Evolutionary conservation across 2,888 invertebrate genomes (phyloP), one percentile per base, ranked within the genome.

Genomic region (Bhutanitis thaidina): DNA sequence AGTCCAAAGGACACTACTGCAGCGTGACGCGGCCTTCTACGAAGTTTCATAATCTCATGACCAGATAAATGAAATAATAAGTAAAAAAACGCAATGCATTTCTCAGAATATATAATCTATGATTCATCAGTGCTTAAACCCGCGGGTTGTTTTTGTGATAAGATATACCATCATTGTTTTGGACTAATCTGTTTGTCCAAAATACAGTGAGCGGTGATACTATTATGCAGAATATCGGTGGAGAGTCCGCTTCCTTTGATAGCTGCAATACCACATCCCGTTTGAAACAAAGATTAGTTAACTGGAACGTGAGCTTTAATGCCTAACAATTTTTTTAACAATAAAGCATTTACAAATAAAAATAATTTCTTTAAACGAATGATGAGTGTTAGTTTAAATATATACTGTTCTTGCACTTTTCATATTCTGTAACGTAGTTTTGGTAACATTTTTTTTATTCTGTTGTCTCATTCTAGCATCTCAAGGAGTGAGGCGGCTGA

Each of bases 231-330:
- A 71, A 74, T 75, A 77, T 80, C 77, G 53, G 64, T 71, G 72
- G 69, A 72, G 79, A 76, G 71, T 67, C 68, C 66, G 71, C 67
- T 77, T 80, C 79, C 79, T 75, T 61, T 74, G 83, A 85, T 87
- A 83, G 71, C 57, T 54, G 61, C 54, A 58, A 37, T 27, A 52
- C 60, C 62, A 66, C 78, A 78, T 85, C 80, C 84, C 77, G 79
- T 81, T 61, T 53, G 51, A 39, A 39, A n/a, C 78, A 79, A 65
- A 75, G 81, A 80, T 39, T 63, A 73, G 49, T 48, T 39, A 20
- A 34, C 1, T 13, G n/a, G 13, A 15, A 20, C 30, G 20, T 25
- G 12, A 20, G 13, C 20, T 49, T 49, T 49, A 37, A 49, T 49
- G 32, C 49, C 32, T 49, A 49, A 36, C 37, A 13, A 35, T 14